phyloP scores from a whole-genome alignment of 2,113 vertebrate genomes.

The Lophotis ruficrista region DNA sequence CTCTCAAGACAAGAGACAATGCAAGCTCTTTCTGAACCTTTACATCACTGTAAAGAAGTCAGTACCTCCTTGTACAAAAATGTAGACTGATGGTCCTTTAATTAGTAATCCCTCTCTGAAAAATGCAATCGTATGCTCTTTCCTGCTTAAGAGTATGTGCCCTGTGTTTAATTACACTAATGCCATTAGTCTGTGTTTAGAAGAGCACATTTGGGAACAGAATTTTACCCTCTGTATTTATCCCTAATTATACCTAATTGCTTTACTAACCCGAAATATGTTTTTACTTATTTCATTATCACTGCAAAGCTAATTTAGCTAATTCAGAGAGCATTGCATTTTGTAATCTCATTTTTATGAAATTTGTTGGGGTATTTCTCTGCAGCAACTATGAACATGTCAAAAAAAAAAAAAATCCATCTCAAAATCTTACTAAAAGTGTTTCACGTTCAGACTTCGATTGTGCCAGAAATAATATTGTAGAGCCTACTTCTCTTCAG shows the following conservation, averaged over 20 bases:
- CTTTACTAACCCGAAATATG: neutral
- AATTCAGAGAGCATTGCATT: neutral
- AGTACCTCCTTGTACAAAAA: neutral
- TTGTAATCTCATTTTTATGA: neutral
- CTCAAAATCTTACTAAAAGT: neutral
- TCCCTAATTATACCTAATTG: neutral
- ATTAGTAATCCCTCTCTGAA: neutral
- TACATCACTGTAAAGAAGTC: neutral
- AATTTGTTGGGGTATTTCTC: neutral
- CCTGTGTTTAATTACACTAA: neutral
- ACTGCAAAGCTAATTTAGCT: neutral
- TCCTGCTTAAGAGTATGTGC: neutral
- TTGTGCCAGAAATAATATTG: neutral
- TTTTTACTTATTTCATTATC: neutral
- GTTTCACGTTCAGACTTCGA: neutral
- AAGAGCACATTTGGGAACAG: neutral
- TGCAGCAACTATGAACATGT: neutral
- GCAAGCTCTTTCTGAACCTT: neutral
- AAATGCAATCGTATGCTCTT: neutral
- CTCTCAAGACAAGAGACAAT: conserved; percentile 10
- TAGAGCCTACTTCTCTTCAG: neutral
- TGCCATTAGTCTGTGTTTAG: neutral
- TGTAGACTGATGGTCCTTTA: neutral
- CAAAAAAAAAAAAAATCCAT: neutral
- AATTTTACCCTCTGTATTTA: neutral